A percentile compares a stretch with the other conserved stretches of the same genome.
These are phyloP conservation scores for Melanargia galathea DNA, from an alignment of 2,888 invertebrate genomes.

Conservation along the genomic window DNA sequence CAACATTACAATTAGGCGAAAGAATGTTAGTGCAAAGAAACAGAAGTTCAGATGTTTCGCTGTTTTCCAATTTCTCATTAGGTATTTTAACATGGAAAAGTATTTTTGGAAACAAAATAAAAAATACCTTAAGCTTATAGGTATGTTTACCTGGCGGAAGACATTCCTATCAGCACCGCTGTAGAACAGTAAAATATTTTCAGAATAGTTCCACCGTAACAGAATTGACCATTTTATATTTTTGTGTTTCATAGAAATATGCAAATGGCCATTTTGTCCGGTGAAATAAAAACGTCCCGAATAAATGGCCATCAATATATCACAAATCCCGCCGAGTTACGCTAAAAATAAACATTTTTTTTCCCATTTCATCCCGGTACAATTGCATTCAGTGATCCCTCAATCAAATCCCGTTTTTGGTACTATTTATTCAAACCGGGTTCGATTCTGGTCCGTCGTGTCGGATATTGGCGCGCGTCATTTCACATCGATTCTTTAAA, in stretches of 20 bases:
- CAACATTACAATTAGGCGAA: no score
- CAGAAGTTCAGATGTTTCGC: no score
- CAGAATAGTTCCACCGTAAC: conserved; percentile 13
- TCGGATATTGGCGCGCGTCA: conserved; percentile 24
- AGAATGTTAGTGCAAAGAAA: no score
- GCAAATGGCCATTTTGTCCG: conserved; percentile 22
- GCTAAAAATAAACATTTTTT: conserved; percentile 41
- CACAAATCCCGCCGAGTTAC: conserved; percentile 34
- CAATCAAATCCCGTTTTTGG: conserved; percentile 41
- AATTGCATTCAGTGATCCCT: conserved; percentile 40
- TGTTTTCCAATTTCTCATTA: no score
- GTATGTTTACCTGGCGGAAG: no score
- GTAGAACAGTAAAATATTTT: background rate
- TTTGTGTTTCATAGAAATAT: conserved; percentile 21
- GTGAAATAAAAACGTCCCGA: conserved; percentile 33
- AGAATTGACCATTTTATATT: conserved; percentile 13
- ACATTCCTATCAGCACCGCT: background rate
- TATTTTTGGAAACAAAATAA: no score
- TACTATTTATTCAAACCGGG: conserved; percentile 33
- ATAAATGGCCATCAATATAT: conserved; percentile 35
- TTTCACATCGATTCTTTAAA: conserved; percentile 29
- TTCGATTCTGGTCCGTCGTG: conserved; percentile 16
- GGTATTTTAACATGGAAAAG: no score
- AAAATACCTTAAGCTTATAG: no score
- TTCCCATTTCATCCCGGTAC: conserved; percentile 36